Conservation (phyloP, 2,888 invertebrate species). For the Caenorhabditis sp. region DNA sequence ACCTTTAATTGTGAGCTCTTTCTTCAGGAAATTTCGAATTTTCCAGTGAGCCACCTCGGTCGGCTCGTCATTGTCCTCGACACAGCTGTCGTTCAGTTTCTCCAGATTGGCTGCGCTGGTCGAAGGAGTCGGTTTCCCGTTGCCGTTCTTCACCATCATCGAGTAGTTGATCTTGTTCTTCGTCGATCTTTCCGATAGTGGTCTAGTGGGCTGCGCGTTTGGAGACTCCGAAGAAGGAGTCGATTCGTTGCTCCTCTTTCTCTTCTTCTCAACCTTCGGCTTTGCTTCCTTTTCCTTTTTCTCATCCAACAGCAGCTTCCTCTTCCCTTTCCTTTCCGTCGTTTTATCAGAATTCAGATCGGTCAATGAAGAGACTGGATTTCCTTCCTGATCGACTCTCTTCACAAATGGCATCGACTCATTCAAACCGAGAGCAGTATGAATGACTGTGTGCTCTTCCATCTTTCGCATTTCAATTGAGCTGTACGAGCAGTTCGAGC, state of each 20-base stretch:
- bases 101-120: constrained; percentile 12
- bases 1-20: constrained; percentile 9
- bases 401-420: constrained; percentile 37
- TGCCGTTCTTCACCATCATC: neutral
- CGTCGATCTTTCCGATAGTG: constrained; percentile 15
- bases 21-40: constrained; percentile 17
- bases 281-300: neutral
- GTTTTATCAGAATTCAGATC: constrained; percentile 12
- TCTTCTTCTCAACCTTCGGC: neutral
- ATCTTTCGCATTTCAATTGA: constrained; percentile 36
- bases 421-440: constrained; percentile 13
- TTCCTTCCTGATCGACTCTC: constrained; percentile 38
- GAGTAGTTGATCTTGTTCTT: constrained; percentile 8
- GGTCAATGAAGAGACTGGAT: constrained; percentile 23
- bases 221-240: constrained; percentile 6
- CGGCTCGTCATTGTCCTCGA: neutral
- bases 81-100: neutral
- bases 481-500: constrained; percentile 54
- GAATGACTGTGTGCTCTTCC: constrained; percentile 51
- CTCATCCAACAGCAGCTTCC: constrained; percentile 2
- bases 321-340: constrained; percentile 6
- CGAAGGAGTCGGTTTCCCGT: constrained; percentile 7
- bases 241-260: constrained; percentile 7
- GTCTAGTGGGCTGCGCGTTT: neutral
- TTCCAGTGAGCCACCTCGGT: constrained; percentile 22